Evolutionary conservation across 2,113 vertebrate species (phyloP).

Genomic region (Penelope pileata): DNA sequence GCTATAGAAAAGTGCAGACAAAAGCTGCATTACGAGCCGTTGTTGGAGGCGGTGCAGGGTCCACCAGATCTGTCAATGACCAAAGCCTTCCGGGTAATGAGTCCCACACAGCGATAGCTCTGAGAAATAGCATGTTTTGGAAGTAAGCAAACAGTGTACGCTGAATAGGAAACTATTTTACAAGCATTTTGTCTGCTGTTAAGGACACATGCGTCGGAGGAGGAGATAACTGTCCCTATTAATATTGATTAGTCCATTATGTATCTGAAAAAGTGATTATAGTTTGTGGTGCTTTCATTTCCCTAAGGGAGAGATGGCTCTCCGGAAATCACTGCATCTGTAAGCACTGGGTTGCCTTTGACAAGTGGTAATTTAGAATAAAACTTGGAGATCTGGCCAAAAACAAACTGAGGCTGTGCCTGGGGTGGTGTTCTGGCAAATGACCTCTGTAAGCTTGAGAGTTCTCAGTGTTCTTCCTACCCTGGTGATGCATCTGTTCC

Average conservation of each 20-base stretch:
- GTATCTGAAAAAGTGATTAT: conserved; percentile 56
- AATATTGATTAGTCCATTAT: conserved; percentile 71
- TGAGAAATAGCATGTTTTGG: conserved; percentile 33
- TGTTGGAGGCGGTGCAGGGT: background rate
- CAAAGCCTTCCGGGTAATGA: background rate
- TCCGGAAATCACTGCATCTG: conserved; percentile 9
- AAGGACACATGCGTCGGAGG: conserved; percentile 41
- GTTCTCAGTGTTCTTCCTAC: background rate
- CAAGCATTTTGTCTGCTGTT: conserved; percentile 66
- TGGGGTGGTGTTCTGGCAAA: background rate
- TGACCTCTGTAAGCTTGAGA: background rate
- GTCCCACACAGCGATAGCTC: background rate
- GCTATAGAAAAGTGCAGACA: background rate
- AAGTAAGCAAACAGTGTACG: conserved; percentile 54
- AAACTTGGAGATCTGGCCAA: background rate
- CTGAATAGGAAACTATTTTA: conserved; percentile 50
- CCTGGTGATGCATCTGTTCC: background rate
- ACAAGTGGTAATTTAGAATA: background rate
- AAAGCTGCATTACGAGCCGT: background rate
- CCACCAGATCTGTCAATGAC: background rate
- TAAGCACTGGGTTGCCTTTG: background rate
- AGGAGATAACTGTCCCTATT: conserved; percentile 67
- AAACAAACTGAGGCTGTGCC: background rate
- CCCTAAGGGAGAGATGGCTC: background rate
- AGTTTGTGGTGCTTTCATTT: conserved; percentile 28